These are phyloP conservation scores for Drosophila lini DNA, from an alignment of 1,140 invertebrate species.

Conservation along the genomic window DNA sequence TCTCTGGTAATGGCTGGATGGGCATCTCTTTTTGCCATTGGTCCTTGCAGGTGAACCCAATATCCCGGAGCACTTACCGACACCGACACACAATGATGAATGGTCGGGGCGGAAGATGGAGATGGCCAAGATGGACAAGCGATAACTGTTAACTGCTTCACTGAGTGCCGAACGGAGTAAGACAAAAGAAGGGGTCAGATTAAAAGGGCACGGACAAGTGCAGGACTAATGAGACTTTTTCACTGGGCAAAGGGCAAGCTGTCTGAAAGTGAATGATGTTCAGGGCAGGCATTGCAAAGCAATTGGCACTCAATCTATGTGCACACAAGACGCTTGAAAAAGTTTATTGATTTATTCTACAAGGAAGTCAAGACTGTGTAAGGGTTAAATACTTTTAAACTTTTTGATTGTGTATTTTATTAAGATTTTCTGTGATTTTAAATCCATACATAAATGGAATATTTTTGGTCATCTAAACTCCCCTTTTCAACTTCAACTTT, in stretches of 20 bases:
- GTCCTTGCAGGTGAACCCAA: slow-evolving; percentile 47
- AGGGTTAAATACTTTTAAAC: background rate
- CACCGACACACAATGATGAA: slow-evolving; percentile 35
- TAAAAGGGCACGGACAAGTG: slow-evolving; percentile 7
- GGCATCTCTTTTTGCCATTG: slow-evolving; percentile 10
- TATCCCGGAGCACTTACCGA: slow-evolving; percentile 10
- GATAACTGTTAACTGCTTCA: slow-evolving; percentile 57
- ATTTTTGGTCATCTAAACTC: too few relatives aligned
- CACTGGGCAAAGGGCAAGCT: slow-evolving; percentile 11
- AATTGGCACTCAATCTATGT: slow-evolving; percentile 15
- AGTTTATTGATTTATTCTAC: background rate
- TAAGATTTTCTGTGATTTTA: background rate
- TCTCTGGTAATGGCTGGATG: slow-evolving; percentile 37
- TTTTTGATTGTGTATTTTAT: background rate
- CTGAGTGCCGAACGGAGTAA: slow-evolving; percentile 21
- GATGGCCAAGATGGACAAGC: slow-evolving; percentile 21
- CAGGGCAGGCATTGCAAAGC: background rate
- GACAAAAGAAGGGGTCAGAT: slow-evolving; percentile 10
- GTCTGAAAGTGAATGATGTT: slow-evolving; percentile 15
- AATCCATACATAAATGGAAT: too few relatives aligned
- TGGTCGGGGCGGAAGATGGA: slow-evolving; percentile 27
- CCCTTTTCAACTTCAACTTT: too few relatives aligned
- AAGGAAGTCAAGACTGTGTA: background rate
- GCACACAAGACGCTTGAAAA: background rate
- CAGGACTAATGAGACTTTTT: slow-evolving; percentile 40